Conservation (phyloP, 2,113 vertebrate genomes). For the Chlorodrepanis virens region DNA sequence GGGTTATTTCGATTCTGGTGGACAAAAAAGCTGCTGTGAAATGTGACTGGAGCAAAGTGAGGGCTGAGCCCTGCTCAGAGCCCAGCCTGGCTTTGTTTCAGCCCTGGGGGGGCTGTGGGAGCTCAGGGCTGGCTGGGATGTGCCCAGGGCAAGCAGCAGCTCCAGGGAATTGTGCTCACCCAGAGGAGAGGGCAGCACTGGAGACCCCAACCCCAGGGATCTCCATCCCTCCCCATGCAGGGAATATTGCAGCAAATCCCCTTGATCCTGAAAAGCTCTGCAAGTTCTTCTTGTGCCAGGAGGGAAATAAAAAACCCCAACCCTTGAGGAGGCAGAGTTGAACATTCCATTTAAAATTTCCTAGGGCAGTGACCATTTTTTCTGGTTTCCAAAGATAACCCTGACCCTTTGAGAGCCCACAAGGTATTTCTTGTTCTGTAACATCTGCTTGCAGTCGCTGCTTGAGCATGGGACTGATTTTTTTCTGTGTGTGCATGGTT, state of each 20-base stretch:
- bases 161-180: background rate
- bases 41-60: background rate
- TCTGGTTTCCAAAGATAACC: slow-evolving; percentile 39
- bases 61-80: background rate
- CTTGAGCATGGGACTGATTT: slow-evolving; percentile 51
- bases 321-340: background rate
- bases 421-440: slow-evolving; percentile 34
- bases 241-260: background rate
- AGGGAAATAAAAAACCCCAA: too few relatives aligned
- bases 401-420: slow-evolving; percentile 42
- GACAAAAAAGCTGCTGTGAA: background rate
- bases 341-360: slow-evolving; percentile 19
- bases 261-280: background rate
- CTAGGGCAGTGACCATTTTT: slow-evolving; percentile 36
- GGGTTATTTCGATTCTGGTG: background rate
- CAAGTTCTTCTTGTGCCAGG: background rate
- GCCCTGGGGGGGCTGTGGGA: background rate
- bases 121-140: background rate
- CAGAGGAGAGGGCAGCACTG: background rate
- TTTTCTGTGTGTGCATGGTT: slow-evolving; percentile 35
- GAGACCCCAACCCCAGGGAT: too few relatives aligned
- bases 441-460: background rate
- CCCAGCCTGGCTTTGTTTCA: rapidly evolving
- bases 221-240: background rate
- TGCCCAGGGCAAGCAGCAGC: background rate